These are phyloP conservation scores for Virgularia gustaviana DNA, from an alignment of 92 coral and sea anemone species.

Conservation along the genomic window DNA sequence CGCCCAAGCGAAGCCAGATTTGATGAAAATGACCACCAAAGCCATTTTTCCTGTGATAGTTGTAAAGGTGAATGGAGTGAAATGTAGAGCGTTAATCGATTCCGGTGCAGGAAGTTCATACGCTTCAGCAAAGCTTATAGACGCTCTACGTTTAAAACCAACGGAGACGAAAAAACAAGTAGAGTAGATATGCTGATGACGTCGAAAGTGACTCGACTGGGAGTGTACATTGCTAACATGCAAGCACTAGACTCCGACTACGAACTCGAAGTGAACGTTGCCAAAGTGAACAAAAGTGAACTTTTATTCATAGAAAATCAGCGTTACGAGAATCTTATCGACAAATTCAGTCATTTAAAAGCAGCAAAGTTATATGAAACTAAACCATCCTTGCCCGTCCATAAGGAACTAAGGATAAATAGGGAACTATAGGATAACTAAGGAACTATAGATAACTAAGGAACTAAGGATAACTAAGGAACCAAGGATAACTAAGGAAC, in stretches of 20 bases:
- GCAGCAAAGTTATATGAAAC: neutral
- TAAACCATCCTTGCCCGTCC: too few species aligned
- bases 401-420: too few species aligned
- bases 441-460: too few species aligned
- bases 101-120: slow-evolving; percentile 31
- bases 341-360: neutral
- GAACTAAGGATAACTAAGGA: too few species aligned
- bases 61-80: slow-evolving; percentile 22
- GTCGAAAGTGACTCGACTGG: neutral
- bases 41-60: slow-evolving; percentile 27
- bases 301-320: neutral
- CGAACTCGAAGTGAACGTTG: neutral
- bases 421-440: too few species aligned
- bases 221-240: neutral
- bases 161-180: neutral
- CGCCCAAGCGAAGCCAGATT: too few species aligned
- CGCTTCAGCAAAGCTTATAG: slow-evolving; percentile 13
- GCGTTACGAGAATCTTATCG: neutral
- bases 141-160: slow-evolving; percentile 22
- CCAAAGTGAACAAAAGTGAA: neutral
- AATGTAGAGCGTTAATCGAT: slow-evolving; percentile 25
- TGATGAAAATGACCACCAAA: neutral
- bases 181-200: neutral
- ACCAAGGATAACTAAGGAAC: too few species aligned
- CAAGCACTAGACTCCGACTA: neutral